A percentile compares a stretch with the other conserved stretches of the same genome.
Conservation (phyloP, 1,140 invertebrate species). For the Nasonia giraulti region DNA sequence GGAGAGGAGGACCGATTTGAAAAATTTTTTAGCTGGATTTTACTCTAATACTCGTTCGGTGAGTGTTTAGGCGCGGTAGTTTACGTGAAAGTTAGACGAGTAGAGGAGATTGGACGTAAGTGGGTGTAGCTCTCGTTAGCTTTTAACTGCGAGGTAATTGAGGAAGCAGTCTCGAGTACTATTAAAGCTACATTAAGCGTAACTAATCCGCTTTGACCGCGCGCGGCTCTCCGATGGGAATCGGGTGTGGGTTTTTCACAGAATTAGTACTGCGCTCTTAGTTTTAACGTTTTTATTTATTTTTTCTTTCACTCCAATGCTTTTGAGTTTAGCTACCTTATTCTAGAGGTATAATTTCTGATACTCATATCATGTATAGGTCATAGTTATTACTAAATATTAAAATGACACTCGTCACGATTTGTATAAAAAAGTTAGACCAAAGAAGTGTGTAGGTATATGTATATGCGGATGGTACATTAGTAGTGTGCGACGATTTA, state of each 20-base stretch:
- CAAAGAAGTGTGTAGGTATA: conserved; percentile 14
- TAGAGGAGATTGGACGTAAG: not conserved
- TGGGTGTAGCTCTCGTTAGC: not conserved
- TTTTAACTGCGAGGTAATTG: not conserved
- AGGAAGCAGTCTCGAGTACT: not conserved
- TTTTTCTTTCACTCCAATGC: not conserved
- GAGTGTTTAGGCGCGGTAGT: not conserved
- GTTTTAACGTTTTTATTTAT: not conserved
- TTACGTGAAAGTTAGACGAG: not conserved
- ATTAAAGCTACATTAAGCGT: not conserved
- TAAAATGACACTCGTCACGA: conserved; percentile 39
- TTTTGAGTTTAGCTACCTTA: not conserved
- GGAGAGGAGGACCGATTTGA: not conserved
- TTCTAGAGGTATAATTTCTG: conserved; percentile 3
- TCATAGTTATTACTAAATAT: conserved; percentile 34
- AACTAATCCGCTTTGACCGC: not conserved
- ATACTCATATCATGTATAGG: conserved; percentile 10
- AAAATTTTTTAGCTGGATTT: not conserved
- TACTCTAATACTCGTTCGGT: not conserved
- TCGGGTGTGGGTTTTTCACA: not conserved
- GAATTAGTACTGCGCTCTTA: not conserved
- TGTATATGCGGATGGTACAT: not conserved
- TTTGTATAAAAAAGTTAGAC: conserved; percentile 43
- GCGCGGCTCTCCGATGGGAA: no score
- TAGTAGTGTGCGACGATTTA: not conserved